Base-by-base conservation (phyloP, 37 sponge, comb jelly and placozoan genomes). In the Lycopodina hypogea region DNA sequence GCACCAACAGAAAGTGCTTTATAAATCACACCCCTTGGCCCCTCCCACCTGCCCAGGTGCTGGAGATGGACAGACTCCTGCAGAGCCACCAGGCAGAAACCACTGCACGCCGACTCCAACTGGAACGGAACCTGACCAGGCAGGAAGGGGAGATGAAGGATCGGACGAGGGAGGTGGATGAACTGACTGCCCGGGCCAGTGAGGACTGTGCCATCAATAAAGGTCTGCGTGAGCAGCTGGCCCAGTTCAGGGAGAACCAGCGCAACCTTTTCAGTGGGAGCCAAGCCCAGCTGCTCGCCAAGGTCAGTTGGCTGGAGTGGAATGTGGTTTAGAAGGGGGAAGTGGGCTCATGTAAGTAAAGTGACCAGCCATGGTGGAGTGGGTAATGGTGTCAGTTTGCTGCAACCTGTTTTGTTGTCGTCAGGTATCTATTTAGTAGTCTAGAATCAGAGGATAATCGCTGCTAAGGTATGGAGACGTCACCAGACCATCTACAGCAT, bases 51-150 rank as follows among this genome's bases (percentile, higher is more conserved):
- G 30, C 34, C 33, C 59, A 91, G 92, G 88, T 91, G 11, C 39
- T 76, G 37, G 92, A 91, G 35, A 71, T 91, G 75, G 92, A 91
- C 55, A 53, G 74, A 0, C 62, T 87, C 26, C 57, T 91, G 28
- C 80, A 87, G 8, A 80, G 38, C 42, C 92, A 91, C 53, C 92
- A 91, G 59, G 87, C 92, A 26, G 92, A 91, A 17, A 80, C 87
- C 23, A 66, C 92, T 32, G 71, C 92, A 21, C 73, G 76, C 22
- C 28, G 84, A 17, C 82, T 90, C 53, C 77, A 90, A 74, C 68
- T 90, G 52, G 90, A 90, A 40, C 68, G 90, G 24, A 69, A 77
- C 30, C 34, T 90, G 26, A 73, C 90, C 26, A 82, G 84, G 74
- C 62, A 79, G 28, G 86, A 90, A 65, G 81, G 78, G 22, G 90